Percentiles rank a stretch among this genome's conserved stretches.
These are phyloP conservation scores for Oryzaephilus surinamensis DNA, from an alignment of 1,140 invertebrate genomes.

Conservation along the genomic window DNA sequence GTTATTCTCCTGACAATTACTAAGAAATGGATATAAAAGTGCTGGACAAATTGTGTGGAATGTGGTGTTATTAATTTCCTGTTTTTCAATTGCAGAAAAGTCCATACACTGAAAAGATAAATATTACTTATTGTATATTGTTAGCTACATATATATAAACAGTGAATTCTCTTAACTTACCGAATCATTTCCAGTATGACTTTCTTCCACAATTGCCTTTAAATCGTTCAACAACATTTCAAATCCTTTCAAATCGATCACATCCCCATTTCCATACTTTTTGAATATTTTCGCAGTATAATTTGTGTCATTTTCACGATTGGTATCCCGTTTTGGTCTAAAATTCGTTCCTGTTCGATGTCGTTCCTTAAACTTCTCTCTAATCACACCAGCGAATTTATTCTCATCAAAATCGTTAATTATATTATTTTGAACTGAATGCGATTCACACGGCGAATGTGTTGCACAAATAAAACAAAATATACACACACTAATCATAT, in stretches of 20 bases:
- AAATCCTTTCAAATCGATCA: conserved; percentile 54
- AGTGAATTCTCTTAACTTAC: neutral
- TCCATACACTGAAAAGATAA: too few species aligned
- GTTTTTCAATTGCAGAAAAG: too few species aligned
- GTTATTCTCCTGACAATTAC: neutral
- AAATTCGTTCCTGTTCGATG: neutral
- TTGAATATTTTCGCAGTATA: conserved; percentile 38
- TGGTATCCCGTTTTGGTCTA: conserved; percentile 7
- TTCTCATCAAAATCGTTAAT: conserved; percentile 18
- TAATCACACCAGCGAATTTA: conserved; percentile 16
- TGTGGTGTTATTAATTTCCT: conserved; percentile 15
- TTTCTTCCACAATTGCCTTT: conserved; percentile 27
- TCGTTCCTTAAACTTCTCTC: conserved; percentile 11
- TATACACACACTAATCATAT: conserved; percentile 63
- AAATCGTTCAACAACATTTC: conserved; percentile 51
- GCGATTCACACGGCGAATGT: conserved; percentile 57
- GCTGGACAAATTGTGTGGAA: conserved; percentile 26
- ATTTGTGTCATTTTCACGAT: conserved; percentile 6
- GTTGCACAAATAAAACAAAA: conserved; percentile 66
- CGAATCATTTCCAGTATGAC: neutral
- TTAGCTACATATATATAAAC: too few species aligned
- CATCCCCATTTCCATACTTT: conserved; percentile 44
- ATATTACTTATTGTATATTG: too few species aligned
- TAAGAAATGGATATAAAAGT: conserved; percentile 21
- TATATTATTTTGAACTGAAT: conserved; percentile 35